Base-by-base conservation (phyloP, 2,113 vertebrate genomes). In the Cyphomyrus plagiostoma region DNA sequence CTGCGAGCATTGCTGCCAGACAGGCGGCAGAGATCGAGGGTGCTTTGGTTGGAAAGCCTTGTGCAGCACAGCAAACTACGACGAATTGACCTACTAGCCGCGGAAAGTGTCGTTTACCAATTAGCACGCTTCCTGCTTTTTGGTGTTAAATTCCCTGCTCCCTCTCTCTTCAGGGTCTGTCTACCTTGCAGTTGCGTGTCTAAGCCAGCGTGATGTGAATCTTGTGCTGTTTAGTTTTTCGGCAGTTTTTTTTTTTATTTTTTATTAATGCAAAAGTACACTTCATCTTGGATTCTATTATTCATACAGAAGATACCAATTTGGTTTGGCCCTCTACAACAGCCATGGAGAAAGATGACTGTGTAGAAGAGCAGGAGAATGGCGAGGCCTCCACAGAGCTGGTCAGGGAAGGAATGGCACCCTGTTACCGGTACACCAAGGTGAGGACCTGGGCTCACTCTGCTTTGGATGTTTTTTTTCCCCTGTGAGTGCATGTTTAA, bases 371-470 rank as follows among this genome's bases (percentile, higher is more conserved):
- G 90, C 90, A 94, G 88, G 97, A 97, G 92, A 96, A 96, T 74
- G 96, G 95, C 86, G 96, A 97, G 83, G 92, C 94, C 87, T 94
- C 94, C 90, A 91, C 93, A 80, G 96, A 97, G 17, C 2, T 95
- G 90, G 94, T 94, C 90, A 97, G 96, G 89, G 90, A 93, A 66
- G 94, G 87, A 17, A 91, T 70, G 85, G 88, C 8, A 90, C 95
- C 95, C 88, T 95, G 96, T 0, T 97, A 96, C 92, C 96, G 97
- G 90, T 99, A 99, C 92, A 96, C 97, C 3, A 99, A 99, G 97
- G 98, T 99, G 89, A 92, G 85, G 26, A 2, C n/a, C 35, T 15
- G 17, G 19, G 23, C 15, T 11, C 7, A 11, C 6, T 19, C n/a
- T 87, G 30, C 70, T 35, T 39, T 7, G 3, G 6, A 9, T 58